Evolutionary conservation across 1,140 invertebrate species (phyloP).

Genomic region (Drosophila pseudoobscura): DNA sequence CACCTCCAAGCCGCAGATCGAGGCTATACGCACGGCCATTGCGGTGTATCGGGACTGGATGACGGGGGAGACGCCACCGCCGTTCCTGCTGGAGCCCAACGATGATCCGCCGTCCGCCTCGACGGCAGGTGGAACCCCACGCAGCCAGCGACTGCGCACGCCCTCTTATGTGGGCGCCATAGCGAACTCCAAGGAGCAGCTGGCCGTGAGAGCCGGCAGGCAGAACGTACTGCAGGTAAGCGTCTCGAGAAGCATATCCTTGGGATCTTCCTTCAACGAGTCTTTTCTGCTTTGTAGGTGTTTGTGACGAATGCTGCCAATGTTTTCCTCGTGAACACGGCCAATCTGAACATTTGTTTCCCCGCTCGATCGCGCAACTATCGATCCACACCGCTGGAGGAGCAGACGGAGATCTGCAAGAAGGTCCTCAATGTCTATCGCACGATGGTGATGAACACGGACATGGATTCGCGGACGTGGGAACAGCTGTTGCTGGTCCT

Average conservation of each 20-base stretch:
- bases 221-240: constrained; percentile 92
- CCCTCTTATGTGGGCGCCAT: constrained; percentile 93
- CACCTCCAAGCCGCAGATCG: constrained; percentile 87
- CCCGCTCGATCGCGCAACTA: constrained; percentile 81
- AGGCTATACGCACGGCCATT: constrained; percentile 94
- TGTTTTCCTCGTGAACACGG: constrained; percentile 93
- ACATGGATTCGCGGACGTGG: constrained; percentile 96
- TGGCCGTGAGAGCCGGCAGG: constrained; percentile 90
- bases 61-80: constrained; percentile 91
- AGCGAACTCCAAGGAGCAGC: constrained; percentile 87
- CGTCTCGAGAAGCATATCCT: neutral
- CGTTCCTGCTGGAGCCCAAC: constrained; percentile 93
- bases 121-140: constrained; percentile 64
- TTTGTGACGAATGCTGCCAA: constrained; percentile 98
- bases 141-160: constrained; percentile 87
- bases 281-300: constrained; percentile 82
- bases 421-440: constrained; percentile 97
- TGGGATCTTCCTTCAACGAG: too few relatives aligned
- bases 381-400: constrained; percentile 87
- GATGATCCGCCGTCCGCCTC: constrained; percentile 83
- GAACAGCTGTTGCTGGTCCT: constrained; percentile 94
- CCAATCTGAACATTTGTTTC: constrained; percentile 83
- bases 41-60: constrained; percentile 98
- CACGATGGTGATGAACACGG: constrained; percentile 98
- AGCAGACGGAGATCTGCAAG: constrained; percentile 98